These are phyloP conservation scores for Anser brachyrhynchus DNA, from an alignment of 2,113 vertebrate species.

Conservation along the genomic window DNA sequence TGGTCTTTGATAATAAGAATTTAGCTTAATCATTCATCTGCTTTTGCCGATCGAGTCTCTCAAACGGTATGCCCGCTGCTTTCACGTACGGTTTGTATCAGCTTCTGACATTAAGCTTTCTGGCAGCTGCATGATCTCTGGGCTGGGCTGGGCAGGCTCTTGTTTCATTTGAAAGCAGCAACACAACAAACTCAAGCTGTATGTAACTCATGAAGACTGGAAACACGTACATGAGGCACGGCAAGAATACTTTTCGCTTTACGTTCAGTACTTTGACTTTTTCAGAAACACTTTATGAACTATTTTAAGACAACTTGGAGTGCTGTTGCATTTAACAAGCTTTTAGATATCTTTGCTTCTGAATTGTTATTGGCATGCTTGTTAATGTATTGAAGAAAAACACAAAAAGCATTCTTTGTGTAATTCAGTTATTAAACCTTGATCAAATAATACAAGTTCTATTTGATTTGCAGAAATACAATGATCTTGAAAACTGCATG, in stretches of 20 bases:
- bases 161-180: slow-evolving; percentile 10
- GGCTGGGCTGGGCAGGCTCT: background rate
- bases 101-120: background rate
- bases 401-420: background rate
- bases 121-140: background rate
- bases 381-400: background rate
- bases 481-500: slow-evolving; percentile 75
- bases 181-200: background rate
- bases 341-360: background rate
- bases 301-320: background rate
- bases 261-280: background rate
- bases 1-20: background rate
- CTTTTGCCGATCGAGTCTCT: background rate
- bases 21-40: background rate
- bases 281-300: background rate
- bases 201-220: background rate
- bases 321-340: background rate
- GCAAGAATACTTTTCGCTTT: background rate
- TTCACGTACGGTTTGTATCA: background rate
- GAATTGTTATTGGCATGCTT: background rate
- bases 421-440: background rate
- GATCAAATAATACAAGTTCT: slow-evolving; percentile 3
- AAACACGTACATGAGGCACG: background rate
- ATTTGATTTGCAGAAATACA: slow-evolving; percentile 78
- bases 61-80: background rate